These are phyloP conservation scores for Drosophila leonis DNA, from an alignment of 2,888 invertebrate species.

Conservation along the genomic window DNA sequence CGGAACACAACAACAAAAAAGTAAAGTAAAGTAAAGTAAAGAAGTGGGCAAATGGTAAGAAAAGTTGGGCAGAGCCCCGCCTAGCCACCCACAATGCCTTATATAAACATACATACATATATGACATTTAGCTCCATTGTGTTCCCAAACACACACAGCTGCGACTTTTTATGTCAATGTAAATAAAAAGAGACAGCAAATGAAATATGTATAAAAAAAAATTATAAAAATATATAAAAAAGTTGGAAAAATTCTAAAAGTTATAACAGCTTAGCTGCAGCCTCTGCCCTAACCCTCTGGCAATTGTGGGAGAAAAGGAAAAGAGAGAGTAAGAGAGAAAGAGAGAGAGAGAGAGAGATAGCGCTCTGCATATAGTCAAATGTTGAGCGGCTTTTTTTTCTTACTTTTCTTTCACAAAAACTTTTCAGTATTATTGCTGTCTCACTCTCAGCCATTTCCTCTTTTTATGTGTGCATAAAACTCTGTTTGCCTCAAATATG, in stretches of 20 bases:
- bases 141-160: slow-evolving; percentile 44
- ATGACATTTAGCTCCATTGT: slow-evolving; percentile 54
- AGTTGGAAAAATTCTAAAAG: slow-evolving; percentile 56
- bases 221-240: slow-evolving; percentile 24
- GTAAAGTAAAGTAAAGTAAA: neutral
- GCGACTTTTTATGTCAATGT: slow-evolving; percentile 69
- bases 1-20: slow-evolving; percentile 18
- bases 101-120: slow-evolving; percentile 42
- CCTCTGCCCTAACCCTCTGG: neutral
- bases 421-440: slow-evolving; percentile 24
- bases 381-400: slow-evolving; percentile 23
- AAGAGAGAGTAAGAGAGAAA: neutral
- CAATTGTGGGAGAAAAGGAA: neutral
- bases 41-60: slow-evolving; percentile 18
- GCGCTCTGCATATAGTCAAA: slow-evolving; percentile 75
- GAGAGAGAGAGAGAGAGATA: slow-evolving; percentile 9
- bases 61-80: slow-evolving; percentile 37
- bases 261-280: slow-evolving; percentile 60
- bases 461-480: slow-evolving; percentile 18
- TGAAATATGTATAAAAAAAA: slow-evolving; percentile 60
- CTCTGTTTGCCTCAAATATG: slow-evolving; percentile 26
- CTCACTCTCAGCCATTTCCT: slow-evolving; percentile 24
- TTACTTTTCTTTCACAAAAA: slow-evolving; percentile 3
- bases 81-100: slow-evolving; percentile 36
- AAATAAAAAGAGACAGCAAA: slow-evolving; percentile 82